Conservation (phyloP, 2,888 invertebrate genomes). For the Diarsia dahlii region DNA sequence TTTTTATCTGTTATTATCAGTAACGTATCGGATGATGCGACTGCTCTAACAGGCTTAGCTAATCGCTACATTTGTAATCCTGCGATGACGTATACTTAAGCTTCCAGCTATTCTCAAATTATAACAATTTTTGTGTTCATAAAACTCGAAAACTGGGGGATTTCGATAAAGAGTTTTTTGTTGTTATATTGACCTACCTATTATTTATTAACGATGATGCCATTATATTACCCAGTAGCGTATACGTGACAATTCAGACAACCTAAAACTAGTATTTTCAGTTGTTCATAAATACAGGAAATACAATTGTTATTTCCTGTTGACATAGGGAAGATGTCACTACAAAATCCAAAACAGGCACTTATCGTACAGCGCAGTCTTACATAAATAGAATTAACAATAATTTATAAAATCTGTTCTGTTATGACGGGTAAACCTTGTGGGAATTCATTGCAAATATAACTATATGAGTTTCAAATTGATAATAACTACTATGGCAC, state of each 20-base stretch:
- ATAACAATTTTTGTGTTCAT: neutral
- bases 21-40: conserved; percentile 41
- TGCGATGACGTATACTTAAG: conserved; percentile 40
- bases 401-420: conserved; percentile 20
- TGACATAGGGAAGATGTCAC: conserved; percentile 45
- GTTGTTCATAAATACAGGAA: conserved; percentile 49
- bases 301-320: conserved; percentile 46
- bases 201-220: neutral
- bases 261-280: conserved; percentile 46
- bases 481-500: neutral
- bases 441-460: neutral
- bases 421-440: neutral
- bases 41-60: conserved; percentile 43
- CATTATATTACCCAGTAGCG: conserved; percentile 4
- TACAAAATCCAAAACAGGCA: conserved; percentile 33
- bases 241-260: conserved; percentile 8
- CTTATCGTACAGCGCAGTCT: conserved; percentile 10
- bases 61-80: conserved; percentile 57
- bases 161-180: neutral
- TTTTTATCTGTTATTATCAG: conserved; percentile 42
- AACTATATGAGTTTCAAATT: neutral
- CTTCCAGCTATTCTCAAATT: conserved; percentile 32
- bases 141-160: conserved; percentile 10
- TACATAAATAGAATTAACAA: conserved; percentile 34
- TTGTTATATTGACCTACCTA: neutral